A percentile compares a stretch with the other conserved stretches of the same genome.
These are phyloP conservation scores for Corella eumyota DNA, from an alignment of 23 tunicate species.

Conservation along the genomic window DNA sequence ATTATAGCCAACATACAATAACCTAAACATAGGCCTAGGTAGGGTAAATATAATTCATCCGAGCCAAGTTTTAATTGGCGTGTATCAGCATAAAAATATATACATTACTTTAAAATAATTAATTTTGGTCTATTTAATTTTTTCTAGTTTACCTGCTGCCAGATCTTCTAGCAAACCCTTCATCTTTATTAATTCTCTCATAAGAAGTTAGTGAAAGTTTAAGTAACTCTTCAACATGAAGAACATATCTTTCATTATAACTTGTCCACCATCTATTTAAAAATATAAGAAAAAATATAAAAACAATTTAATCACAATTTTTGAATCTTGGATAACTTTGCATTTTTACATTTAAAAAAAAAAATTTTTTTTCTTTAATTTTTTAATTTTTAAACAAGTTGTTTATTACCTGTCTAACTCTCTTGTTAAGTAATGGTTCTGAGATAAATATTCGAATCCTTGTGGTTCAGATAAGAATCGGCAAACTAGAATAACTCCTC, in stretches of 20 bases:
- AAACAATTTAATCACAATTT: too few relatives aligned
- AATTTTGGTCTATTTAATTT: too few relatives aligned
- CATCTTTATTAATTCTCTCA: slow-evolving; percentile 61
- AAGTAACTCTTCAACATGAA: slow-evolving; percentile 68
- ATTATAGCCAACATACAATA: too few relatives aligned
- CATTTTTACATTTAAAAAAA: too few relatives aligned
- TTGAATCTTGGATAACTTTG: too few relatives aligned
- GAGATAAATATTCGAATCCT: slow-evolving; percentile 64
- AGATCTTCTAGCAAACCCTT: slow-evolving; percentile 65
- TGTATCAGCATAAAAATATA: too few relatives aligned
- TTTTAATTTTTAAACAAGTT: neutral
- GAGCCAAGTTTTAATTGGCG: too few relatives aligned
- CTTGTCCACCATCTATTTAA: slow-evolving; percentile 53
- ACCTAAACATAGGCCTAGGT: too few relatives aligned
- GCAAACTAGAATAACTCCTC: slow-evolving; percentile 67
- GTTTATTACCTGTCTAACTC: slow-evolving; percentile 39
- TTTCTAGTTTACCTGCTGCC: slow-evolving; percentile 48
- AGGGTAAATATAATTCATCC: too few relatives aligned
- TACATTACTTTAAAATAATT: too few relatives aligned
- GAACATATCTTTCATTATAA: slow-evolving; percentile 66
- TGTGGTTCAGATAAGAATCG: slow-evolving; percentile 71
- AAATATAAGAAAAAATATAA: neutral
- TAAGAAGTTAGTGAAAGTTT: slow-evolving; percentile 54
- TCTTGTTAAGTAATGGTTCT: slow-evolving; percentile 47
- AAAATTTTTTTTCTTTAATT: neutral